Evolutionary conservation across 2,113 vertebrate species (phyloP), one percentile per base, ranked within the genome.

Genomic region (Ctenomys sociabilis): DNA sequence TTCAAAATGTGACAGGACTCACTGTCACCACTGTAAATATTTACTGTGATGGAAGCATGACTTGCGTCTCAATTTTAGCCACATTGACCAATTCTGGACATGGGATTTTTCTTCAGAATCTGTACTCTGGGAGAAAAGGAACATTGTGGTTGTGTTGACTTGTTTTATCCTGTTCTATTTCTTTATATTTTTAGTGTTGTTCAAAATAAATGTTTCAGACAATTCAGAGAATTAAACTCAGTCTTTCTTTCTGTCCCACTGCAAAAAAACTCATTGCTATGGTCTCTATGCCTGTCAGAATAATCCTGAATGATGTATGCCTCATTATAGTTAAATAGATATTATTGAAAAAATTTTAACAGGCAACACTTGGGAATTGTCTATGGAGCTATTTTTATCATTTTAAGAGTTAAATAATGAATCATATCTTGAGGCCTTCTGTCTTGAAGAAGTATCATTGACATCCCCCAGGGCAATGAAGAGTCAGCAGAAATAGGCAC

Each of bases 151-250:
- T 5, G 3, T 57, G 59, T 59, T 59, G 91, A 72, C 73, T 80
- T 95, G 28, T 64, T 92, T 93, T 85, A 91, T 92, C 78, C 73
- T 90, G 19, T 57, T 32, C n/a, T 75, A 21, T 13, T 13, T 94
- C 91, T 92, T 87, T 86, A 21, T 82, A 85, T 84, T 96, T 89
- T 73, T 66, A 89, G 17, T 85, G 54, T 30, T 61, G 57, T 72
- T 94, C 75, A 85, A 93, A 63, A 95, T 94, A 97, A 93, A 95
- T 82, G 80, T 96, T 96, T 95, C 80, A 70, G 17, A 70, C 35
- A 70, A 19, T 70, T 70, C 35, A 37, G 35, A 70, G 52, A 45
- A 52, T 70, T 52, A 49, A 63, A 32, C 13, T 19, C 4, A 59
- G 12, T 49, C 28, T 93, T 32, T 90, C 5, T 72, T 32, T 90